Percentiles rank a stretch among this genome's conserved stretches.
These are phyloP conservation scores for Falco columbarius DNA, from an alignment of 2,797 vertebrate genomes.

Conservation along the genomic window DNA sequence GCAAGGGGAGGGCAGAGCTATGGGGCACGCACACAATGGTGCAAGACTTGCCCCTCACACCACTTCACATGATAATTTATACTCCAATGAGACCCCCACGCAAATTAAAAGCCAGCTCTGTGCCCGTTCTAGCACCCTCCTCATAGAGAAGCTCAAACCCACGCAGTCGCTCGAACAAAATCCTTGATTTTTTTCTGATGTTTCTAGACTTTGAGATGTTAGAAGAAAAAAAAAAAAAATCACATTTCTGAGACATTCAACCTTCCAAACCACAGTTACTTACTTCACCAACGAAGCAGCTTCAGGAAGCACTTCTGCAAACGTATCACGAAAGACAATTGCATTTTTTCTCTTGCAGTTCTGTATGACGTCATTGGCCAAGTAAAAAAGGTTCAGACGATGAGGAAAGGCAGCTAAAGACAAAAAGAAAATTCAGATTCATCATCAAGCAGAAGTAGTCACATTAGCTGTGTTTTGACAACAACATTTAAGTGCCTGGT, in stretches of 20 bases:
- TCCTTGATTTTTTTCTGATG: background rate
- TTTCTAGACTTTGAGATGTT: background rate
- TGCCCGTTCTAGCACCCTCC: background rate
- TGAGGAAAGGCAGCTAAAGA: conserved; percentile 89
- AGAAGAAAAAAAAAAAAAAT: background rate
- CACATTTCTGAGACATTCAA: background rate
- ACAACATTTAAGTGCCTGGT: rapidly evolving
- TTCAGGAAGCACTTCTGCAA: conserved; percentile 92
- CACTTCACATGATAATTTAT: rapidly evolving
- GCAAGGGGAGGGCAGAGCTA: background rate
- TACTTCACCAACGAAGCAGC: conserved; percentile 92
- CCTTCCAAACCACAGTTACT: conserved; percentile 30
- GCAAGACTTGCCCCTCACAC: rapidly evolving
- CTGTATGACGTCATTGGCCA: conserved; percentile 98
- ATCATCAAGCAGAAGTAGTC: background rate
- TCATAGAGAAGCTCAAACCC: background rate
- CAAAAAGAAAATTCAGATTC: background rate
- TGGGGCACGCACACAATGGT: background rate
- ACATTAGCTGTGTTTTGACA: rapidly evolving
- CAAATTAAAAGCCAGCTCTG: background rate
- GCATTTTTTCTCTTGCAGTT: conserved; percentile 98
- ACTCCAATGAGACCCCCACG: background rate
- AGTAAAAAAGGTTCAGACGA: conserved; percentile 95
- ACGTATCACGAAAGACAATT: conserved; percentile 88
- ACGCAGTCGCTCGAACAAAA: rapidly evolving